These are phyloP conservation scores for Hypolimnas misippus DNA, from an alignment of 2,888 invertebrate genomes.

Conservation along the genomic window DNA sequence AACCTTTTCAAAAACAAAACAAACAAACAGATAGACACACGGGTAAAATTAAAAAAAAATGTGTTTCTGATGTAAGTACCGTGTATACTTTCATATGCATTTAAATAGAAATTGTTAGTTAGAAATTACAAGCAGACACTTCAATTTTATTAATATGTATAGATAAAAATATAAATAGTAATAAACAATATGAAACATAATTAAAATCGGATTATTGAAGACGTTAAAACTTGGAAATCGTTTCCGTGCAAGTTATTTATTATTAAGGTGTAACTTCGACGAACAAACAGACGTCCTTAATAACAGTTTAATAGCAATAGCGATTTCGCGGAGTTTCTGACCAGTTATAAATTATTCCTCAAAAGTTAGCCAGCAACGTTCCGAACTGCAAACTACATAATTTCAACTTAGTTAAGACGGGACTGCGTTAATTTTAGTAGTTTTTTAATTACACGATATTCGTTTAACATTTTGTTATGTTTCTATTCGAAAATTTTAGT, in stretches of 20 bases:
- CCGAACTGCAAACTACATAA: conserved; percentile 36
- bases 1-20: no score
- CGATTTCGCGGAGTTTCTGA: conserved; percentile 32
- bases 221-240: not conserved
- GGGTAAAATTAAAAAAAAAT: no score
- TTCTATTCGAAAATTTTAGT: not conserved
- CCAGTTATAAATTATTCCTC: conserved; percentile 39
- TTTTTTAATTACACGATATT: conserved; percentile 21
- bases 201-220: not conserved
- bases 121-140: no score
- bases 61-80: no score
- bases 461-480: not conserved
- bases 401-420: conserved; percentile 40
- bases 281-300: conserved; percentile 18
- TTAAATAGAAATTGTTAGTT: no score
- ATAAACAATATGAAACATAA: not conserved
- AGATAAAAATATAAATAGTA: not conserved
- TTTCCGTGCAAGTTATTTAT: conserved; percentile 6
- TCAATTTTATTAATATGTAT: not conserved
- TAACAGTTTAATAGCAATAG: conserved; percentile 36
- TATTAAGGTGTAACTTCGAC: conserved; percentile 2
- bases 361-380: conserved; percentile 34
- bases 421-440: conserved; percentile 27
- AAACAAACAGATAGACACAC: no score
- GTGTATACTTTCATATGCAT: no score